Base-by-base conservation (phyloP, 2,797 vertebrate species). In the Xenentodon cancila region DNA sequence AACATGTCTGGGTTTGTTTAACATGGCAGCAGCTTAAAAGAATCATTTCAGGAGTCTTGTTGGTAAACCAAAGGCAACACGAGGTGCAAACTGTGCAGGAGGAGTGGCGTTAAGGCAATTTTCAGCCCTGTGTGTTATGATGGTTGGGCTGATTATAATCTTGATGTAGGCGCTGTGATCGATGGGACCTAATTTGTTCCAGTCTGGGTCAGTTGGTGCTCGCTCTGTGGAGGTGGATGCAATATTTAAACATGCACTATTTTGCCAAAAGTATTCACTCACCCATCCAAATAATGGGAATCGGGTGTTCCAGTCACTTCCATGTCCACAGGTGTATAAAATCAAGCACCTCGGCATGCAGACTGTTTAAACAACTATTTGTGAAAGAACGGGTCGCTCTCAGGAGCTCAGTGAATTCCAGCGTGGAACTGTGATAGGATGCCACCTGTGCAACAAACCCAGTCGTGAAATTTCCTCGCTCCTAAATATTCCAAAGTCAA, bases 1-100 rank as follows among this genome's bases (percentile, higher is more conserved):
- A 79, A 65, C 54, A 53, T 53, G 74, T 80, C 53, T 77, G 76
- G 42, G 21, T 68, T 65, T 66, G 64, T 62, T 73, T 63, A 69
- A 77, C 27, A 71, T 64, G 77, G 37, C 17, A 20, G 18, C 32
- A 49, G 74, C 63, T 25, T 25, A 25, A 25, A 79, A 68, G 57
- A 72, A 56, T 59, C 13, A 52, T 78, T 80, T 74, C 57, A 21
- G 5, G 22, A 19, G n/a, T 61, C 56, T 68, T 74, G 50, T 47
- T 71, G 49, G 45, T 40, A 6, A 59, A 34, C 58, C 57, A 19
- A 58, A 72, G 44, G 58, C 56, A 62, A 32, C 49, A 42, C 15
- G 51, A 63, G 55, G 46, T 48, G 25, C 45, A 44, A 77, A 25
- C 7, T 19, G 49, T 27, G 75, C 61, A 51, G 30, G 30, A 75